Evolutionary conservation across 2,888 invertebrate genomes (phyloP), one percentile per base, ranked within the genome.

Genomic region (Amphipoea oculea): DNA sequence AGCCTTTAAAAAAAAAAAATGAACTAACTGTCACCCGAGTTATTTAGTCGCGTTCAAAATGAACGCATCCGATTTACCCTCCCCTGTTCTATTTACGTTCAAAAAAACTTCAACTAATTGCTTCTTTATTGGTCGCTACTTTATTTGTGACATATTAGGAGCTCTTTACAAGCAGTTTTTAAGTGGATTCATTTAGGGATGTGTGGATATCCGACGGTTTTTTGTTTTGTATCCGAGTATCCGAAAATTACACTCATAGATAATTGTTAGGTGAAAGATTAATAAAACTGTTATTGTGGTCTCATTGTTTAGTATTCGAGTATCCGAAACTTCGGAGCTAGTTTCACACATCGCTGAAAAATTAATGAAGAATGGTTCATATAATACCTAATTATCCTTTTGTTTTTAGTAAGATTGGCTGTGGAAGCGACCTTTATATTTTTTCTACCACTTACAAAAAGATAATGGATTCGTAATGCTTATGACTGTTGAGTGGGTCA

Each of bases 131-230:
- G 92, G 91, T 77, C 71, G 88, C 88, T 90, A 89, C 89, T 89
- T 91, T 91, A 87, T 88, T 88, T 74, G 92, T 92, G 93, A 93
- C 93, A 91, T 92, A 93, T 92, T 92, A 92, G 90, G 89, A 90
- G 88, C 89, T 87, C 87, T 92, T 85, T 87, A 91, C 89, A 89
- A 89, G 88, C 85, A 79, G 78, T 83, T 88, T 87, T 91, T 89
- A 91, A 92, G 91, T 92, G 92, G 89, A 73, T 85, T 72, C 81
- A 2, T 29, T 29, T 85, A 88, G 88, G 69, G 89, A 71, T 85
- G 89, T 80, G 68, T 11, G 36, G 66, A 68, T 76, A 69, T 57
- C 42, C 73, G 73, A 69, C 4, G 9, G 5, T 54, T 71, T 73
- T 70, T 85, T 45, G 20, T 42, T 36, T 65, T 12, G 65, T 67